phyloP scores from a whole-genome alignment of 2,888 invertebrate species.

The Agapostemon virescens region DNA sequence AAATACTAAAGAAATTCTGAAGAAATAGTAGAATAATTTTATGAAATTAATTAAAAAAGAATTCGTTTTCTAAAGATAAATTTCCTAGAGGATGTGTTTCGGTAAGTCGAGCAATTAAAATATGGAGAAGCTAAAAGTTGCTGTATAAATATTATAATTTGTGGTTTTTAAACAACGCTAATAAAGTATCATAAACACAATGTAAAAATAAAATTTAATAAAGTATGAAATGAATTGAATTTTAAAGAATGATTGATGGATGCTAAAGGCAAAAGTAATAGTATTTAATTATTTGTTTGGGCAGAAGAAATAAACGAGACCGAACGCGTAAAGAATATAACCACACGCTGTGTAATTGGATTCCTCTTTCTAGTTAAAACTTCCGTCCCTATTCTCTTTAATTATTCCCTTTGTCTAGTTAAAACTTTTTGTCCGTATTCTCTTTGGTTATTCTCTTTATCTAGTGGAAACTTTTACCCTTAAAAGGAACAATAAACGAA shows the following conservation, averaged over 20 bases:
- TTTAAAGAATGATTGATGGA: neutral
- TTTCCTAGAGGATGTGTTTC: too few species aligned
- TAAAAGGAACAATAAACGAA: neutral
- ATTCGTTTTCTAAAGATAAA: too few species aligned
- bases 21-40: too few species aligned
- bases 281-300: neutral
- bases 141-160: too few species aligned
- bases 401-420: conserved; percentile 10
- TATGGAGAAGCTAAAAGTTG: too few species aligned
- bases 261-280: neutral
- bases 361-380: conserved; percentile 3
- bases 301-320: neutral
- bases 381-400: neutral
- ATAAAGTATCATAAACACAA: neutral
- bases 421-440: neutral
- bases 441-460: neutral
- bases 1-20: too few species aligned
- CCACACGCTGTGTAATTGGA: conserved; percentile 4
- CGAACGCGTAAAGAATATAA: conserved; percentile 2
- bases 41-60: too few species aligned
- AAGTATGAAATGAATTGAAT: neutral
- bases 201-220: neutral
- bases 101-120: too few species aligned
- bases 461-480: neutral
- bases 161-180: too few species aligned